Percentiles rank a stretch among this genome's conserved stretches.
Evolutionary conservation across 2,888 invertebrate species (phyloP).

Genomic region (Leptinotarsa tumamoca): DNA sequence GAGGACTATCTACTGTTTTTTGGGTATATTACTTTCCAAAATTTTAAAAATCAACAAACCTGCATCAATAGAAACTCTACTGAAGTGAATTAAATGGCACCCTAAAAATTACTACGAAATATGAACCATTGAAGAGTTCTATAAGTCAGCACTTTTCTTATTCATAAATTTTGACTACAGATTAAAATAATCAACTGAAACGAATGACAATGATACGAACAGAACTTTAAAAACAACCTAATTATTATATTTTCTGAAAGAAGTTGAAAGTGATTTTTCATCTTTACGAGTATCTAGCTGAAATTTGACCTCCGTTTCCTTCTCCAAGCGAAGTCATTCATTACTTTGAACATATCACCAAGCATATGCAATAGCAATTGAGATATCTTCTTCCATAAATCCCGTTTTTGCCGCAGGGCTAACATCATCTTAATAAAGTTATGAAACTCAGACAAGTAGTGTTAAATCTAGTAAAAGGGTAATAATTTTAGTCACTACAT

Average conservation of each 20-base stretch:
- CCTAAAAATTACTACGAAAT: too few species aligned
- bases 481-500: constrained; percentile 54
- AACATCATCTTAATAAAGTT: constrained; percentile 45
- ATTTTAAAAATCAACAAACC: too few species aligned
- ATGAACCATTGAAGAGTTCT: too few species aligned
- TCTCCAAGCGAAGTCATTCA: constrained; percentile 7
- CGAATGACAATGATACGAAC: too few species aligned
- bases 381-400: constrained; percentile 36
- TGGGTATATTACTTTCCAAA: too few species aligned
- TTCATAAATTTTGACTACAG: too few species aligned
- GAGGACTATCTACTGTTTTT: too few species aligned
- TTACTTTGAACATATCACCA: not conserved
- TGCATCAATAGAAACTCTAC: too few species aligned
- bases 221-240: not conserved
- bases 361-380: constrained; percentile 16
- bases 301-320: not conserved
- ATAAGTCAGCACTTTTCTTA: too few species aligned
- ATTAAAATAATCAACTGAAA: too few species aligned
- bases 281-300: not conserved
- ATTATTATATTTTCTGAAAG: not conserved
- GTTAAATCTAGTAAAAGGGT: constrained; percentile 57
- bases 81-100: too few species aligned
- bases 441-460: constrained; percentile 48
- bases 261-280: not conserved
- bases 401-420: constrained; percentile 27